Conservation (phyloP, 2,888 invertebrate genomes). For the Aspidiotus rigidus region DNA sequence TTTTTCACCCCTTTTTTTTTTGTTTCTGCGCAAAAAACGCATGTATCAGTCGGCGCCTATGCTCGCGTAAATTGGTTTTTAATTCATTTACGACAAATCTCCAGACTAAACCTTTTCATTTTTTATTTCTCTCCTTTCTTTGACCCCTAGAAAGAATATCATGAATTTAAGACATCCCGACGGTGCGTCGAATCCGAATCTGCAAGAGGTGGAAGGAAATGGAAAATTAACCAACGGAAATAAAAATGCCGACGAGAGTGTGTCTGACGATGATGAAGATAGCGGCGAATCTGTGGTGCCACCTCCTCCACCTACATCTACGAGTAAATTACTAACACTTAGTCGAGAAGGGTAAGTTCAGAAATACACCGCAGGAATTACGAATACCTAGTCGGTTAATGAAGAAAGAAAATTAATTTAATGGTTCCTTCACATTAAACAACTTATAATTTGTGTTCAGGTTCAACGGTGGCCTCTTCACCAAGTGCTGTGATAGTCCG, state of each 20-base stretch:
- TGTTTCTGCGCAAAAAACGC: slow-evolving; percentile 10
- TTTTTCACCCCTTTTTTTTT: slow-evolving; percentile 4
- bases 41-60: background rate
- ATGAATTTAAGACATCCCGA: slow-evolving; percentile 71
- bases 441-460: slow-evolving; percentile 4
- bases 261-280: slow-evolving; percentile 37
- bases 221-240: slow-evolving; percentile 42
- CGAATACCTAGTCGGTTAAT: too few species aligned
- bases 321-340: slow-evolving; percentile 37
- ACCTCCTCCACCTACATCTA: slow-evolving; percentile 36
- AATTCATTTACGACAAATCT: too few species aligned
- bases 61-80: background rate
- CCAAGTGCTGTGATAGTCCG: slow-evolving; percentile 29
- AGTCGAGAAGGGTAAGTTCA: slow-evolving; percentile 37
- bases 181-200: slow-evolving; percentile 85
- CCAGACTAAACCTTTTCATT: background rate
- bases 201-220: slow-evolving; percentile 49
- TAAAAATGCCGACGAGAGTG: slow-evolving; percentile 12
- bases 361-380: background rate
- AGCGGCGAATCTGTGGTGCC: slow-evolving; percentile 38
- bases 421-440: background rate
- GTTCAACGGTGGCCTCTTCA: slow-evolving; percentile 25
- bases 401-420: background rate
- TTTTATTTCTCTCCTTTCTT: background rate
- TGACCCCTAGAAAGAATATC: slow-evolving; percentile 33